These are phyloP conservation scores for Blastobasis lacticolella DNA, from an alignment of 2,888 invertebrate genomes.

Conservation along the genomic window DNA sequence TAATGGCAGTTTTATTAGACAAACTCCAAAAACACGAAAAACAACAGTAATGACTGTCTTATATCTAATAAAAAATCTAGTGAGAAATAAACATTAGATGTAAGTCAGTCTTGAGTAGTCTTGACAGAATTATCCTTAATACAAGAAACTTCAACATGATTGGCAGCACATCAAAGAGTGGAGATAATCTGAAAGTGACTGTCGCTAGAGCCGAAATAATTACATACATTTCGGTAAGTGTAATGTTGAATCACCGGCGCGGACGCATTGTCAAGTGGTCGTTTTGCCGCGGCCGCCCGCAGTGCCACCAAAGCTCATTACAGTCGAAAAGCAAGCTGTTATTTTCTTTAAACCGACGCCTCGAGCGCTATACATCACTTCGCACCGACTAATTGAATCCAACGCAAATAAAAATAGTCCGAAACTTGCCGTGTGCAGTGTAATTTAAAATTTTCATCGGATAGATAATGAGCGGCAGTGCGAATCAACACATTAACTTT, in stretches of 20 bases:
- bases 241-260: neutral
- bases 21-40: too few species aligned
- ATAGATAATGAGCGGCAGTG: conserved; percentile 55
- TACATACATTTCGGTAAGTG: neutral
- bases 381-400: conserved; percentile 59
- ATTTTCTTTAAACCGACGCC: conserved; percentile 36
- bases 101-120: too few species aligned
- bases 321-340: conserved; percentile 34
- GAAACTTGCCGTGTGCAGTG: conserved; percentile 46
- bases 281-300: neutral
- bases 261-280: too few species aligned
- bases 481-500: conserved; percentile 63
- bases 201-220: too few species aligned
- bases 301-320: conserved; percentile 27
- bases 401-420: conserved; percentile 57
- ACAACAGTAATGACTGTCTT: too few species aligned
- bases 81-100: too few species aligned
- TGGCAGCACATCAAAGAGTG: too few species aligned
- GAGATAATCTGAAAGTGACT: too few species aligned
- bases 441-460: conserved; percentile 67
- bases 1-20: too few species aligned
- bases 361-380: conserved; percentile 39
- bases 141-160: too few species aligned
- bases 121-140: too few species aligned
- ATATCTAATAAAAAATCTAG: too few species aligned